These are phyloP conservation scores for Nerophis ophidion DNA, from an alignment of 2,113 vertebrate species.

Conservation along the genomic window DNA sequence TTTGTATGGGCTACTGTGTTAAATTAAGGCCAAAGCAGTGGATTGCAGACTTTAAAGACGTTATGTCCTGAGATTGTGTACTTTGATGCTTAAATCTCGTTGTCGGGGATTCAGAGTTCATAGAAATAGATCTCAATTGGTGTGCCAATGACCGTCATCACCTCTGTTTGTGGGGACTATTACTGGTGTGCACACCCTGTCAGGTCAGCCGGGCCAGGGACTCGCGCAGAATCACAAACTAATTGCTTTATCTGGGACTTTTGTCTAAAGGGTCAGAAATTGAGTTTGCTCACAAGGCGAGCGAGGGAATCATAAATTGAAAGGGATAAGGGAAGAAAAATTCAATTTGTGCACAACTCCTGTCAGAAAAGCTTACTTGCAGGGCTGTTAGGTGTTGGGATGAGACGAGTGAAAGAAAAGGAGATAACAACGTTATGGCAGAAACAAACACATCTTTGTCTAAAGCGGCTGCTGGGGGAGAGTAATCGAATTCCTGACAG, in stretches of 20 bases:
- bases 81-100: slow-evolving; percentile 15
- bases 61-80: too few species aligned
- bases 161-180: slow-evolving; percentile 40
- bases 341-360: slow-evolving; percentile 59
- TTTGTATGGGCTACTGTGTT: too few species aligned
- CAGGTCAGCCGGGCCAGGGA: slow-evolving; percentile 33
- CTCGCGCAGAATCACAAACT: slow-evolving; percentile 48
- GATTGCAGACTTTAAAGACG: too few species aligned
- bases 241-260: slow-evolving; percentile 66
- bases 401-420: slow-evolving; percentile 45
- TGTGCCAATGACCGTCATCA: slow-evolving; percentile 41
- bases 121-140: slow-evolving; percentile 27
- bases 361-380: slow-evolving; percentile 63
- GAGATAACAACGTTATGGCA: slow-evolving; percentile 51
- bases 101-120: slow-evolving; percentile 33
- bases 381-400: slow-evolving; percentile 55
- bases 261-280: slow-evolving; percentile 66
- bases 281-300: slow-evolving; percentile 53
- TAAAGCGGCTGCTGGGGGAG: slow-evolving; percentile 38
- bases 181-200: slow-evolving; percentile 34
- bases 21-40: too few species aligned
- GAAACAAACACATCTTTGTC: slow-evolving; percentile 58
- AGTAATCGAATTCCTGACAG: slow-evolving; percentile 58
- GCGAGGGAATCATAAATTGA: slow-evolving; percentile 59
- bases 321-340: slow-evolving; percentile 58